These are phyloP conservation scores for Enteromius anoplus DNA, from an alignment of 2,797 vertebrate species.

Conservation along the genomic window DNA sequence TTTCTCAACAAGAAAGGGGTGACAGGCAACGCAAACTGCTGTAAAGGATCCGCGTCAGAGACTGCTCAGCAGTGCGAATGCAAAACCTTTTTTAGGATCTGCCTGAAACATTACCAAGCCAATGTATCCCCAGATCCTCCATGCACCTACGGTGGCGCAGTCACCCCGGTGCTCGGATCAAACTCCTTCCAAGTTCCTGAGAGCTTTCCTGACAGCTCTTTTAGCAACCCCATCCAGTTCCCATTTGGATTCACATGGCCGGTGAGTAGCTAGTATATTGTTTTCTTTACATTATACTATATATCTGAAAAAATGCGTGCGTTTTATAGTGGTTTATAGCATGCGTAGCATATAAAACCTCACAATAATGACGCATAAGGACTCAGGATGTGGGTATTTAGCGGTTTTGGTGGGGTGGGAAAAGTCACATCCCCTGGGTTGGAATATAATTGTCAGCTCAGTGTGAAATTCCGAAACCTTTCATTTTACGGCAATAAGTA, in stretches of 20 bases:
- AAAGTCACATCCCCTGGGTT: constrained; percentile 76
- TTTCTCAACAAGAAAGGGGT: constrained; percentile 95
- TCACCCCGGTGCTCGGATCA: constrained; percentile 93
- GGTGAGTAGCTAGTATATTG: constrained; percentile 78
- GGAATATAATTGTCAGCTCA: constrained; percentile 77
- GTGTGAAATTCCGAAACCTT: constrained; percentile 82
- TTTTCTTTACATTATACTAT: not conserved
- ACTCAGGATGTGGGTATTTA: constrained; percentile 42
- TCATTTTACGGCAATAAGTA: constrained; percentile 75
- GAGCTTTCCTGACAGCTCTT: constrained; percentile 82
- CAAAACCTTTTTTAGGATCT: constrained; percentile 97
- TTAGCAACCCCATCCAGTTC: constrained; percentile 93
- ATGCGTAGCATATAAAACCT: not conserved
- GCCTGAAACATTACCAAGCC: constrained; percentile 96
- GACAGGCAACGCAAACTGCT: constrained; percentile 89
- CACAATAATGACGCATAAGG: not conserved
- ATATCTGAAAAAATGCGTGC: not conserved
- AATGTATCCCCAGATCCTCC: constrained; percentile 96
- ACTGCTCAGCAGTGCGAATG: constrained; percentile 89
- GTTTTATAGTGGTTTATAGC: not conserved
- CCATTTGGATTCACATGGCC: constrained; percentile 98
- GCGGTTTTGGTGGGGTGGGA: constrained; percentile 74
- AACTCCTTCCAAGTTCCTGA: constrained; percentile 96
- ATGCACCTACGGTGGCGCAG: constrained; percentile 93
- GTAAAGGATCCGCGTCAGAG: constrained; percentile 76